Evolutionary conservation across 2,888 invertebrate species (phyloP), one percentile per base, ranked within the genome.

Genomic region (Ferdinandea cuprea): DNA sequence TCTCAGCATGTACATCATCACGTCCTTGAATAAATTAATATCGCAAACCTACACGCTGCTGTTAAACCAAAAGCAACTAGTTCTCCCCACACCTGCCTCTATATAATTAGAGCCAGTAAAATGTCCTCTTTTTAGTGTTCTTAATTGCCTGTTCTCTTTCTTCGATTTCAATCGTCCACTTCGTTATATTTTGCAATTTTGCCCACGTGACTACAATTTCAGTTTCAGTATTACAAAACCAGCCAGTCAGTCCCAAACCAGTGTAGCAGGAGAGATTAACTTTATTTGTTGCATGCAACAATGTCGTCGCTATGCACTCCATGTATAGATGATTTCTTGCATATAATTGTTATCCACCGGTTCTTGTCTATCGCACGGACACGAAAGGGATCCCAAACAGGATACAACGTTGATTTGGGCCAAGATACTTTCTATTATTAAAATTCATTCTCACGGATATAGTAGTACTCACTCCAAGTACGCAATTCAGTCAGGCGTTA

Each of bases 381-480:
- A 61, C 21, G 35, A 63, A 59, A 59, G 59, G 13, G 59, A 44
- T 28, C 13, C 13, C 50, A 48, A 37, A 4, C 63, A 50, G 63
- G 48, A 50, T 65, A 65, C n/a, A 37, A 17, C 25, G 13, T 37
- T 28, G 35, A 58, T 21, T 19, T 42, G 30, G 19, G 13, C 11
- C 19, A 19, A 6, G 11, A 17, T 48, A 50, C 69, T 58, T 69
- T 69, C 58, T 59, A 28, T 50, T 65, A 40, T 28, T n/a, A 35
- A 50, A 50, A 35, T 35, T 46, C 37, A 37, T 71, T 72, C 72
- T 72, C 72, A 72, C 72, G 61, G 61, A 50, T 72, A 59, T 72
- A n/a, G n/a, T n/a, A n/a, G n/a, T n/a, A 21, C 40, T 52, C 61
- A 19, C 11, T 9, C 48, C 11, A 59, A 13, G 59, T 48, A 28